These are phyloP conservation scores for Tympanoctomys barrerae DNA, from an alignment of 2,797 vertebrate species.

Conservation along the genomic window DNA sequence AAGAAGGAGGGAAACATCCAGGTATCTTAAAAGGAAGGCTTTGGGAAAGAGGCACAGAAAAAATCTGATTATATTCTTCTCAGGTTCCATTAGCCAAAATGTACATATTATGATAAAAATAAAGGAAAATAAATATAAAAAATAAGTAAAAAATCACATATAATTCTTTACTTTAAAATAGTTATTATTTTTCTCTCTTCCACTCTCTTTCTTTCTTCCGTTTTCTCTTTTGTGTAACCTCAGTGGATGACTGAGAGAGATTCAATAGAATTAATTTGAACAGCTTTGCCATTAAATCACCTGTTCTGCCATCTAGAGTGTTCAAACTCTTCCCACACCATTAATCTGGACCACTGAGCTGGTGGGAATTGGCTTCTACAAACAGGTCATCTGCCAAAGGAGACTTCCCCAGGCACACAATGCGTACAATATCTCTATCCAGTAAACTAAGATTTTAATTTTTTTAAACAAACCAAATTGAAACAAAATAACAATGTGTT, in stretches of 20 bases:
- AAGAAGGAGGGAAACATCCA: background rate
- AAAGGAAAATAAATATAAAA: constrained; percentile 26
- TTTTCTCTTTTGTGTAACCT: constrained; percentile 9
- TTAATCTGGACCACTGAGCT: constrained; percentile 72
- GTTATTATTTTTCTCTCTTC: background rate
- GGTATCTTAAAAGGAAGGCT: background rate
- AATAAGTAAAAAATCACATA: background rate
- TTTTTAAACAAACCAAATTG: constrained; percentile 56
- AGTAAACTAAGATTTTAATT: constrained; percentile 14
- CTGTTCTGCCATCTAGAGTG: constrained; percentile 37
- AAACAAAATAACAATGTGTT: constrained; percentile 54
- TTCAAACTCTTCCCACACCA: background rate
- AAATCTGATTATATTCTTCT: background rate
- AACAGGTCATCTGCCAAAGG: constrained; percentile 54
- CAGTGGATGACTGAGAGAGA: constrained; percentile 29
- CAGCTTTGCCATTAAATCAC: constrained; percentile 60
- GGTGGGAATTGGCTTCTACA: constrained; percentile 52
- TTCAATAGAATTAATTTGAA: constrained; percentile 51
- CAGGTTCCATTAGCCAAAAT: background rate
- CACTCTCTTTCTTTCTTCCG: background rate
- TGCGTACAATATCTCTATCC: constrained; percentile 50
- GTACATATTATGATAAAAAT: background rate
- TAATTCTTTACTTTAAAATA: background rate
- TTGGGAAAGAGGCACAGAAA: background rate
- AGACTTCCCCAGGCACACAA: constrained; percentile 6